Conservation (phyloP, 2,797 vertebrate species). For the Siniperca undulata region DNA sequence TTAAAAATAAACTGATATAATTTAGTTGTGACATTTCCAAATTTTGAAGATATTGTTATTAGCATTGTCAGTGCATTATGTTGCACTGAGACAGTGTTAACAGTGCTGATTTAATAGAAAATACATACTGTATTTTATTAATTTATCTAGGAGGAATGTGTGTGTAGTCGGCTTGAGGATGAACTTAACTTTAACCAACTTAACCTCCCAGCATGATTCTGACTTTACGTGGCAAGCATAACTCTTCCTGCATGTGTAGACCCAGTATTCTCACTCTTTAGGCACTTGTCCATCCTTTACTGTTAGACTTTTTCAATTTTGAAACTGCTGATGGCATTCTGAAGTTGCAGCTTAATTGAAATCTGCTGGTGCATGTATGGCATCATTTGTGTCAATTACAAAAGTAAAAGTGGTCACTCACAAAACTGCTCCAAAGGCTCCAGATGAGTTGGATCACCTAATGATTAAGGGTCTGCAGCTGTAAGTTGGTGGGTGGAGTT, state of each 20-base stretch:
- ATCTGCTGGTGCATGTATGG: not conserved
- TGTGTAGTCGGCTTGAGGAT: conserved; percentile 26
- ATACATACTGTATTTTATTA: conserved; percentile 11
- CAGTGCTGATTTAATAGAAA: conserved; percentile 3
- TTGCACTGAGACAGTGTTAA: not conserved
- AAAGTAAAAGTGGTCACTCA: conserved; percentile 5
- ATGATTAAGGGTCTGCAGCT: conserved; percentile 46
- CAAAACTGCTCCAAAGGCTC: not conserved
- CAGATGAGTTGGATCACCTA: conserved; percentile 24
- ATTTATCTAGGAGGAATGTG: conserved; percentile 37
- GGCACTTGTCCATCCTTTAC: not conserved
- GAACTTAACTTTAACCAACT: conserved; percentile 6
- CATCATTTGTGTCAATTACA: not conserved
- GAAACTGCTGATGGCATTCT: not conserved
- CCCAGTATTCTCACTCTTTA: not conserved
- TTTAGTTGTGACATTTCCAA: no score
- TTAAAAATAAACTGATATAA: not conserved
- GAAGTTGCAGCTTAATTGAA: not conserved
- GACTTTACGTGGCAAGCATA: not conserved
- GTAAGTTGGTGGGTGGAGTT: conserved; percentile 29
- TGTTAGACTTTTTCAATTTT: not conserved
- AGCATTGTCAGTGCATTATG: not conserved
- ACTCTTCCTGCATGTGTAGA: not conserved
- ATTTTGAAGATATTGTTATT: not conserved
- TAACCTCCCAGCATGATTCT: not conserved